Evolutionary conservation across 2,888 invertebrate genomes (phyloP).

Genomic region (Yponomeuta evonymella): DNA sequence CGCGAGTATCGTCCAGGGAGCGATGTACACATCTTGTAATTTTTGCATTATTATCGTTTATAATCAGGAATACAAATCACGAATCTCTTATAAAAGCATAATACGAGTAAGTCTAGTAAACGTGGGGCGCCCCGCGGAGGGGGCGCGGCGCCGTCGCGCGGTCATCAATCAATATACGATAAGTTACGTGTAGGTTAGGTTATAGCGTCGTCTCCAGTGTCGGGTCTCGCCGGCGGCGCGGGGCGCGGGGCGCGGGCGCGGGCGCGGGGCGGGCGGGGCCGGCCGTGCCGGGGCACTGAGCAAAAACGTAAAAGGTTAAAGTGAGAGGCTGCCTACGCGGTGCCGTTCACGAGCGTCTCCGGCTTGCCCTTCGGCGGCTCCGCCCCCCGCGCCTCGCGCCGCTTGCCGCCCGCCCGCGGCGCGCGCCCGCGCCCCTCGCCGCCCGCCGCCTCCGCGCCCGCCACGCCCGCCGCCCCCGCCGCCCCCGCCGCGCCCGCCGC

Average conservation of each 20-base stretch:
- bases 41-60: conserved; percentile 57
- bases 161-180: conserved; percentile 6
- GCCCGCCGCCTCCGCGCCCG: conserved; percentile 31
- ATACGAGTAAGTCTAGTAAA: conserved; percentile 60
- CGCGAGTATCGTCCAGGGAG: conserved; percentile 59
- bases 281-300: conserved; percentile 9
- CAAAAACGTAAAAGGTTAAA: conserved; percentile 12
- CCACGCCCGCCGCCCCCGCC: conserved; percentile 38
- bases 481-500: conserved; percentile 35
- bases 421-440: conserved; percentile 27
- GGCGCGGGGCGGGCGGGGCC: neutral
- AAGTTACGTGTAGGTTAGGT: conserved; percentile 14
- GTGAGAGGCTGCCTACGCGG: conserved; percentile 53
- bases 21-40: conserved; percentile 63
- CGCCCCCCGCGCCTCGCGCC: conserved; percentile 33
- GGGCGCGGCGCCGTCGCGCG: conserved; percentile 18
- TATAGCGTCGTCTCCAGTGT: conserved; percentile 13
- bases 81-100: conserved; percentile 74
- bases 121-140: conserved; percentile 23
- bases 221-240: conserved; percentile 18
- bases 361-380: conserved; percentile 66
- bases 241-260: conserved; percentile 15
- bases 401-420: conserved; percentile 33
- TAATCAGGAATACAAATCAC: conserved; percentile 74
- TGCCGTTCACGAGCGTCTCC: conserved; percentile 81